These are phyloP conservation scores for Macrophya annulata DNA, from an alignment of 2,888 invertebrate species.

Conservation along the genomic window DNA sequence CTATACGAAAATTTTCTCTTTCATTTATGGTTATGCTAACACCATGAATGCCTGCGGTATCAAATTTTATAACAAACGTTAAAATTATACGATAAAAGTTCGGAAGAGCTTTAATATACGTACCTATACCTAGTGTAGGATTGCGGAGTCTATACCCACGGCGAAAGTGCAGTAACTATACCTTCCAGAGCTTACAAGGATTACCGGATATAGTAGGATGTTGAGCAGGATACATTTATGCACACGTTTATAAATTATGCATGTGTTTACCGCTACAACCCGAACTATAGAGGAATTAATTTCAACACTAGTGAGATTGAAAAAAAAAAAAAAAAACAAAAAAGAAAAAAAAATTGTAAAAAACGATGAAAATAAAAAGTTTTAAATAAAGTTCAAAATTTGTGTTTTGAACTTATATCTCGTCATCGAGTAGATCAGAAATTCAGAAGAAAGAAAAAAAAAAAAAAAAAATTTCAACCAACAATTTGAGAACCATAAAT, in stretches of 20 bases:
- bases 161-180: slow-evolving; percentile 4
- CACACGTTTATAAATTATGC: neutral
- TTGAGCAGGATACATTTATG: neutral
- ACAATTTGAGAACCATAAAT: neutral
- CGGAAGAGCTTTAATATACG: neutral
- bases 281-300: neutral
- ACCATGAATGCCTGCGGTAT: neutral
- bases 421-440: neutral
- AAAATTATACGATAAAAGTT: slow-evolving; percentile 19
- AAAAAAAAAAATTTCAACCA: neutral
- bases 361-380: too few relatives aligned
- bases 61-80: slow-evolving; percentile 15
- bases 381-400: neutral
- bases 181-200: neutral
- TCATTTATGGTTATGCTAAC: neutral
- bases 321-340: neutral
- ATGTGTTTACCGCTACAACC: neutral
- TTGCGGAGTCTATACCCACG: neutral
- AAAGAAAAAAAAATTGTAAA: too few relatives aligned
- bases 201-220: neutral
- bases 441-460: too few relatives aligned
- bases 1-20: neutral
- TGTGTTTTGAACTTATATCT: neutral
- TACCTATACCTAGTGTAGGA: neutral
- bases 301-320: neutral